A percentile compares a stretch with the other conserved stretches of the same genome.
Evolutionary conservation across 2,113 vertebrate species (phyloP).

Genomic region (Platysteira castanea): DNA sequence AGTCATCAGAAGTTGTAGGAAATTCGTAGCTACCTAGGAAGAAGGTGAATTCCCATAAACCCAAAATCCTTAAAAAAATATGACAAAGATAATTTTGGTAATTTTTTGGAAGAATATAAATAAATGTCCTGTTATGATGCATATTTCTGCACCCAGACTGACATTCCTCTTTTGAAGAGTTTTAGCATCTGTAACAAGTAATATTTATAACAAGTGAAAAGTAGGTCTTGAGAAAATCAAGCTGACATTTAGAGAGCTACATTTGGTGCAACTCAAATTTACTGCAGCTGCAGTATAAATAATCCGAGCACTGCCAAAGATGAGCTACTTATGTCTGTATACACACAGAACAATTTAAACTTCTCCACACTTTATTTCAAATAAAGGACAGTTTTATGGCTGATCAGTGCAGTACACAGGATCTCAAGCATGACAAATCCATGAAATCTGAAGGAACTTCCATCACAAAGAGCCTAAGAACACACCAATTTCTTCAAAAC

Average conservation of each 20-base stretch:
- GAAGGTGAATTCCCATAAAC: neutral
- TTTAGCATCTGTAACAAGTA: conserved; percentile 26
- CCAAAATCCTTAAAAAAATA: neutral
- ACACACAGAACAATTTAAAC: conserved; percentile 24
- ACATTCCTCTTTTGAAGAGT: neutral
- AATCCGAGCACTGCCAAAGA: conserved; percentile 20
- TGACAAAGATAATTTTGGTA: neutral
- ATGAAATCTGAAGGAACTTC: conserved; percentile 16
- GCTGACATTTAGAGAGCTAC: conserved; percentile 45
- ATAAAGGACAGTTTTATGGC: conserved; percentile 15
- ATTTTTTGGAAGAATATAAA: neutral
- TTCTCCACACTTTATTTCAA: conserved; percentile 32
- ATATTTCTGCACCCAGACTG: neutral
- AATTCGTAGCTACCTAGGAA: neutral
- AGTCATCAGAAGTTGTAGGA: neutral
- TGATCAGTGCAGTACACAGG: neutral
- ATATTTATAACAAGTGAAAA: conserved; percentile 34
- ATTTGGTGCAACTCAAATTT: conserved; percentile 41
- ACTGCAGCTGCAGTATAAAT: conserved; percentile 53
- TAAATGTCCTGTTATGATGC: neutral
- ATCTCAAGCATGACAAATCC: neutral
- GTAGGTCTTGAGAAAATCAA: conserved; percentile 50
- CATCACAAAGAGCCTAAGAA: neutral
- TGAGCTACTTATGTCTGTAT: conserved; percentile 30
- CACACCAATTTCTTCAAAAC: neutral